phyloP scores from a whole-genome alignment of 2,888 invertebrate species.

The Eupithecia centaureata region DNA sequence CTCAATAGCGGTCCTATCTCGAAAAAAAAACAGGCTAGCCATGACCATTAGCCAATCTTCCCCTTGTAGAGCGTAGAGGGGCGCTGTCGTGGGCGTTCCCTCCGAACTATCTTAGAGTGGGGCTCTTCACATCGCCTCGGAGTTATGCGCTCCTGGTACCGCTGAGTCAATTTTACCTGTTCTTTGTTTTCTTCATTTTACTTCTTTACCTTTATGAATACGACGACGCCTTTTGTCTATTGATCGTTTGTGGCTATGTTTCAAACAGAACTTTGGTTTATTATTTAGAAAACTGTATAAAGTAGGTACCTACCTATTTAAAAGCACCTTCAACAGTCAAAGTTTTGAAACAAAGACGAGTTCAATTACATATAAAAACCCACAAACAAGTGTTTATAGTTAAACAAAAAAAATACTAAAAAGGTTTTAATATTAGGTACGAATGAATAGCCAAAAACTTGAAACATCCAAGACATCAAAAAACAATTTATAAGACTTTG shows the following conservation, averaged over 20 bases:
- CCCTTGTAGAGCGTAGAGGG: conserved; percentile 53
- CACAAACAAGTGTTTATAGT: neutral
- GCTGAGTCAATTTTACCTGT: conserved; percentile 62
- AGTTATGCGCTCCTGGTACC: conserved; percentile 67
- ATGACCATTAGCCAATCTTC: conserved; percentile 43
- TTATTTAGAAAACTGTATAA: neutral
- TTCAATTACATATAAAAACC: neutral
- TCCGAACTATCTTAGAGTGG: conserved; percentile 33
- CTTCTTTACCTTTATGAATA: neutral
- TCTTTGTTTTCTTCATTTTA: conserved; percentile 10
- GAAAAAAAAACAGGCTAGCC: conserved; percentile 37
- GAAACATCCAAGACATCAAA: neutral
- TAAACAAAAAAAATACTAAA: neutral
- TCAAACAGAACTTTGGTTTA: neutral
- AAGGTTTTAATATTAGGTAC: neutral
- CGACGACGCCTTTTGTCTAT: neutral
- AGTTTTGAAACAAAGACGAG: neutral
- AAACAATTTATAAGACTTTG: neutral
- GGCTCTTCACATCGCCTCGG: conserved; percentile 34
- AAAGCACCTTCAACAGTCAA: neutral
- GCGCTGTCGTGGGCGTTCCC: conserved; percentile 65
- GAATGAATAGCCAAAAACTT: neutral
- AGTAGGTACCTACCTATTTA: no score
- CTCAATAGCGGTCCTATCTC: conserved; percentile 25
- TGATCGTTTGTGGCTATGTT: neutral